Evolutionary conservation across 2,888 invertebrate species (phyloP), one percentile per base, ranked within the genome.

Genomic region (Melikaiella ostensackeni): DNA sequence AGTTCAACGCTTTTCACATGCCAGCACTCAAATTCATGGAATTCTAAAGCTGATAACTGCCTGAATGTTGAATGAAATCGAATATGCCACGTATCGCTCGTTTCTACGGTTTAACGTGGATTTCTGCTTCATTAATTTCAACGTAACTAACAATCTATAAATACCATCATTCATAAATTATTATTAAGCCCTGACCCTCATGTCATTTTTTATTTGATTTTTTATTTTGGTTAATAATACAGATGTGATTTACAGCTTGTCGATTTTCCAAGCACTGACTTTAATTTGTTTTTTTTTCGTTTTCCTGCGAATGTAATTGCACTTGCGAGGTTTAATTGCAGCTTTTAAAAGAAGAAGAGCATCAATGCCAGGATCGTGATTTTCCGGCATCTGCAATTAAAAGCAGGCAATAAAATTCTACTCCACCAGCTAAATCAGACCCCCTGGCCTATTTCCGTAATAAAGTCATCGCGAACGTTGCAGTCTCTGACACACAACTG

Each of bases 21-120:
- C 46, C 27, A 38, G 16, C 19, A 27, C 27, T 66, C 66, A 66
- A 66, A 66, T 66, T 66, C 66, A 66, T 66, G 66, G 30, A 66
- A 66, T 27, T 19, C 42, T 42, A 64, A 16, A 64, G 42, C 38
- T 64, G 38, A 64, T 64, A 64, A 38, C 64, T 64, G 16, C 38
- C 38, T 64, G 35, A 24, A 11, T n/a, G 21, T 1, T 38, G 19
- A 42, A 66, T 16, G 19, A 27, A 46, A 66, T 66, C 21, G 19
- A 42, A 66, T 27, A 66, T 66, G 16, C 42, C 42, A 64, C 24
- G 7, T 24, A 42, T 64, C 24, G 8, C 42, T 64, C 42, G 24
- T 64, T 64, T 24, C 16, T 16, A 24, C 24, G 42, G 38, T 16
- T 42, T 42, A 27, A 64, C 16, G 16, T 24, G 16, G 7, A 38